These are phyloP conservation scores for Cherax destructor DNA, from an alignment of 1,140 invertebrate genomes.

Conservation along the genomic window DNA sequence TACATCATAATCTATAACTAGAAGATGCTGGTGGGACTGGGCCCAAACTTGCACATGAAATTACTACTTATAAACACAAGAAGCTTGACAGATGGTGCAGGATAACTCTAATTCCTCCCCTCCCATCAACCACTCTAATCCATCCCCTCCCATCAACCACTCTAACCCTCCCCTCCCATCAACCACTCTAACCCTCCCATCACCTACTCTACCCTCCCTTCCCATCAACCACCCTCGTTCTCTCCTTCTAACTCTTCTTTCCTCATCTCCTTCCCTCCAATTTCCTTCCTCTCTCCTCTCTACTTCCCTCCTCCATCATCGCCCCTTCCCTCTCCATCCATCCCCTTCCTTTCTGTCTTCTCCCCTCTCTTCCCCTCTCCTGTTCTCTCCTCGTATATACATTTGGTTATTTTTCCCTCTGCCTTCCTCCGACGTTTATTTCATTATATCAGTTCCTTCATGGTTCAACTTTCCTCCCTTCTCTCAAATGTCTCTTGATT, in stretches of 20 bases:
- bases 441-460: constrained; percentile 9
- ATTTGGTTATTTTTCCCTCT: neutral
- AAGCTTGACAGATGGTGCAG: too few species aligned
- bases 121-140: neutral
- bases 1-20: too few species aligned
- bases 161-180: constrained; percentile 1
- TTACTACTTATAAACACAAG: too few species aligned
- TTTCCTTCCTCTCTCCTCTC: neutral
- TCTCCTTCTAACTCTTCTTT: neutral
- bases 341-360: neutral
- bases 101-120: too few species aligned
- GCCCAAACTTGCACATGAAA: too few species aligned
- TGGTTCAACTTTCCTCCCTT: neutral
- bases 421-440: neutral
- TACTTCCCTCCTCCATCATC: neutral
- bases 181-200: neutral
- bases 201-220: neutral
- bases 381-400: neutral
- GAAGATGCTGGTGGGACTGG: too few species aligned
- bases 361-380: neutral
- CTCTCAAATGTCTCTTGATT: neutral
- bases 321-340: neutral
- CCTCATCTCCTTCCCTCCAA: neutral
- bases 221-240: neutral
- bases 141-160: neutral